Percentiles rank a stretch among this genome's conserved stretches.
Conservation (phyloP, 2,797 vertebrate genomes). For the Phalanger gymnotis region DNA sequence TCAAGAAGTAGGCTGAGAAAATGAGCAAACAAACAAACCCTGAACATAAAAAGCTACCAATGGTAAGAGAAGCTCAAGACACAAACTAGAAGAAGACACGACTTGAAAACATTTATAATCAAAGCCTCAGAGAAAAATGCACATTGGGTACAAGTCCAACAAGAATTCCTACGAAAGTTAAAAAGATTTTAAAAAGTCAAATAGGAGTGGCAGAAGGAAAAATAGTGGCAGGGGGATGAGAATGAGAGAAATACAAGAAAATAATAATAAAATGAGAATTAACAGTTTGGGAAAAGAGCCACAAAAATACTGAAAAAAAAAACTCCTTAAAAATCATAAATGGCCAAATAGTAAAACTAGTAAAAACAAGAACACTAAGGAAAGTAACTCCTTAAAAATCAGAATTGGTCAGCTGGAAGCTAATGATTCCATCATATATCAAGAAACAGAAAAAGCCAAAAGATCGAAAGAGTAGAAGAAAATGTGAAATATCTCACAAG, state of each 20-base stretch:
- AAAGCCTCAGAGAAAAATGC: neutral
- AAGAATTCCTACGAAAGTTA: neutral
- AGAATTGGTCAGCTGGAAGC: no score
- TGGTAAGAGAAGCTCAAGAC: no score
- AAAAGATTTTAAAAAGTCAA: neutral
- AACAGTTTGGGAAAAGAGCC: neutral
- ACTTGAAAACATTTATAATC: neutral
- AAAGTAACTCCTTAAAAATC: neutral
- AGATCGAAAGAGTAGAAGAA: no score
- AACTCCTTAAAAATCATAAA: neutral
- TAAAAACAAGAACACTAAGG: neutral
- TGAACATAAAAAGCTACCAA: no score
- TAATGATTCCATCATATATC: no score
- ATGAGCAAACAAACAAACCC: no score
- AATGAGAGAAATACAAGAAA: neutral
- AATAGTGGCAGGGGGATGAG: no score
- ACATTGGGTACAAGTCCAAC: neutral
- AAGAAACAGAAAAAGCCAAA: no score
- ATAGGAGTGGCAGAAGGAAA: neutral
- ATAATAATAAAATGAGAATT: neutral
- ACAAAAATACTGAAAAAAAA: neutral
- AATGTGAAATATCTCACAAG: no score
- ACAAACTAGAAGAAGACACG: no score
- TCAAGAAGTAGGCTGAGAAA: no score
- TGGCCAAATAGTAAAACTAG: neutral